phyloP scores from a whole-genome alignment of 2,888 invertebrate genomes.

The Lycia hirtaria region DNA sequence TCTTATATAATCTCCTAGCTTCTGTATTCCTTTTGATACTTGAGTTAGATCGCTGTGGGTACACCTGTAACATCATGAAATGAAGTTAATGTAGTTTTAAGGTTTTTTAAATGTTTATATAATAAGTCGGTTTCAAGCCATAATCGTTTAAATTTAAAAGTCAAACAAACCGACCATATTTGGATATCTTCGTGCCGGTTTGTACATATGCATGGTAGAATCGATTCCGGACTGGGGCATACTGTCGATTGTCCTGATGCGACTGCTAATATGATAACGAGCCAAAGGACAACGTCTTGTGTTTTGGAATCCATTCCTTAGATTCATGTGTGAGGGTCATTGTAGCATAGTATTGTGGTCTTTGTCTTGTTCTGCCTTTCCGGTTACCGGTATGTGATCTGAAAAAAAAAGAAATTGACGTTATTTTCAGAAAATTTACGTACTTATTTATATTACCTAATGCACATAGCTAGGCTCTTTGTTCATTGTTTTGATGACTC shows the following conservation, averaged over 20 bases:
- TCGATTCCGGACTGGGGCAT: constrained; percentile 91
- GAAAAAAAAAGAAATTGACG: constrained; percentile 7
- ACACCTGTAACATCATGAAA: constrained; percentile 87
- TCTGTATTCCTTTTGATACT: constrained; percentile 90
- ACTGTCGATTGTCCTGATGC: constrained; percentile 58
- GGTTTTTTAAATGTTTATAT: neutral
- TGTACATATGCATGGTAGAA: constrained; percentile 93
- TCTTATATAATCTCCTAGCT: constrained; percentile 87
- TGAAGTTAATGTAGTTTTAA: neutral
- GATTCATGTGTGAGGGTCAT: constrained; percentile 66
- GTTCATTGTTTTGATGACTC: too few relatives aligned
- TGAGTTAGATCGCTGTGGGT: constrained; percentile 95
- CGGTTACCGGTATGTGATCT: constrained; percentile 16
- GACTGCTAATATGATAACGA: constrained; percentile 52
- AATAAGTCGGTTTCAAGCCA: too few relatives aligned
- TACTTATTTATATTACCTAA: too few relatives aligned
- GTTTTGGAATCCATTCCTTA: constrained; percentile 74
- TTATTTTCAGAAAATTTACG: neutral
- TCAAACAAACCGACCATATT: constrained; percentile 87
- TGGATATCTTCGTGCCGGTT: constrained; percentile 91
- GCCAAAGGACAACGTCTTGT: constrained; percentile 65
- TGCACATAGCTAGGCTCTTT: too few relatives aligned
- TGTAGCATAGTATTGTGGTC: constrained; percentile 74
- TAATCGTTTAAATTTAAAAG: neutral
- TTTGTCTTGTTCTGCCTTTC: neutral